Percentiles rank a stretch among this genome's conserved stretches.
phyloP scores from a whole-genome alignment of 2,797 vertebrate species.

The Melanogrammus aeglefinus region DNA sequence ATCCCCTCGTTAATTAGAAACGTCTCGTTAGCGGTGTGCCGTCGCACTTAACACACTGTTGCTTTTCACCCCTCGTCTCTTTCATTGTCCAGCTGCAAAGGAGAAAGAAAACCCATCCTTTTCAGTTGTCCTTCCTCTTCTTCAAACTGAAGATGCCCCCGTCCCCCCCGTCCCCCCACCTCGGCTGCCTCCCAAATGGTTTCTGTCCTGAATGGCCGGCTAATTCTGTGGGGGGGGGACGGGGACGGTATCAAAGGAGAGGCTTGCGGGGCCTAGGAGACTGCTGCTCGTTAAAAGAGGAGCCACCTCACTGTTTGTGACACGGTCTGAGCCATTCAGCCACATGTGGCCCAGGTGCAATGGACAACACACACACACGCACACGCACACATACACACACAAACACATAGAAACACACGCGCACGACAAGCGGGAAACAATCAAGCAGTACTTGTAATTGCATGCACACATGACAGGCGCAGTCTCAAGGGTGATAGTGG shows the following conservation, averaged over 20 bases:
- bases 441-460: slow-evolving; percentile 57
- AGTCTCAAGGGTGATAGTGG: slow-evolving; percentile 12
- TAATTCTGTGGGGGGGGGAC: slow-evolving; percentile 68
- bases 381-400: no score
- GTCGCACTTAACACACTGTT: slow-evolving; percentile 81
- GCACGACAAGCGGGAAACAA: slow-evolving; percentile 50
- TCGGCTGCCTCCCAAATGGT: slow-evolving; percentile 75
- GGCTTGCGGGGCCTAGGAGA: slow-evolving; percentile 67
- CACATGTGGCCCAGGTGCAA: slow-evolving; percentile 66
- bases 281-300: slow-evolving; percentile 75
- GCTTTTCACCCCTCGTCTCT: slow-evolving; percentile 58
- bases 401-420: no score
- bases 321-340: slow-evolving; percentile 58
- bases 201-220: slow-evolving; percentile 84
- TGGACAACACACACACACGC: slow-evolving; percentile 30
- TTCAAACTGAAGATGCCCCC: background rate
- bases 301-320: slow-evolving; percentile 66
- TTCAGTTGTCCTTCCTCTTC: slow-evolving; percentile 47
- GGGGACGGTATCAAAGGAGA: slow-evolving; percentile 74
- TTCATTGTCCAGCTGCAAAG: slow-evolving; percentile 75
- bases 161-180: background rate
- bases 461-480: slow-evolving; percentile 26
- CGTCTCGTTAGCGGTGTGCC: slow-evolving; percentile 61
- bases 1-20: slow-evolving; percentile 76
- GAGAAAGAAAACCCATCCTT: slow-evolving; percentile 68